These are phyloP conservation scores for Hydropsyche betteni DNA, from an alignment of 2,888 invertebrate genomes.

Conservation along the genomic window DNA sequence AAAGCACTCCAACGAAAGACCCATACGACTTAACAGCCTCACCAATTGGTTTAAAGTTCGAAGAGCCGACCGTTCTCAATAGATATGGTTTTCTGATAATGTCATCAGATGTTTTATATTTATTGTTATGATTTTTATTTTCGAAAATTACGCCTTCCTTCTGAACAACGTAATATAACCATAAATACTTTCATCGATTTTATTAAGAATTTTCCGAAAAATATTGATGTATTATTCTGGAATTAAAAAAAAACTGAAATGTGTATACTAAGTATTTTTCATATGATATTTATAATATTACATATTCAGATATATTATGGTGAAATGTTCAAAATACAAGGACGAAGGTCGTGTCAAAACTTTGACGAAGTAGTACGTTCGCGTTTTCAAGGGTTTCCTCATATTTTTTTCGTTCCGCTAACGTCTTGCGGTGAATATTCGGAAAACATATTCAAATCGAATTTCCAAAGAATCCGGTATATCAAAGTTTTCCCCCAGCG, in stretches of 20 bases:
- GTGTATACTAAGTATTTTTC: too few relatives aligned
- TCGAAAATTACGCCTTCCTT: too few relatives aligned
- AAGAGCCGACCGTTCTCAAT: background rate
- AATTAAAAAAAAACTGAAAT: too few relatives aligned
- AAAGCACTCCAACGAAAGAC: constrained; percentile 9
- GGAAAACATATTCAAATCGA: constrained; percentile 29
- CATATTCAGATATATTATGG: too few relatives aligned
- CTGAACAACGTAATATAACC: too few relatives aligned
- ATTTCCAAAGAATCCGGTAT: constrained; percentile 11
- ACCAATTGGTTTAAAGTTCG: constrained; percentile 13
- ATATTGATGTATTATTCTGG: too few relatives aligned
- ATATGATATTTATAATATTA: too few relatives aligned
- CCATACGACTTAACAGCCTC: background rate
- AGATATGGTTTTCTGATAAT: background rate
- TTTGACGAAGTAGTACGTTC: constrained; percentile 24
- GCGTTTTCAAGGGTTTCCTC: constrained; percentile 5
- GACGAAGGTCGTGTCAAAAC: constrained; percentile 13
- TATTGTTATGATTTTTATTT: too few relatives aligned
- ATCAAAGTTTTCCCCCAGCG: constrained; percentile 28
- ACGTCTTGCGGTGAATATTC: constrained; percentile 25
- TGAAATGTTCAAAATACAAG: background rate
- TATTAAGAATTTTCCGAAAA: too few relatives aligned
- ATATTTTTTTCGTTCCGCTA: background rate
- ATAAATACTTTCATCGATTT: too few relatives aligned
- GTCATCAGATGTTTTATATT: too few relatives aligned